These are phyloP conservation scores for Dolichotis patagonum DNA, from an alignment of 2,113 vertebrate genomes.

Conservation along the genomic window DNA sequence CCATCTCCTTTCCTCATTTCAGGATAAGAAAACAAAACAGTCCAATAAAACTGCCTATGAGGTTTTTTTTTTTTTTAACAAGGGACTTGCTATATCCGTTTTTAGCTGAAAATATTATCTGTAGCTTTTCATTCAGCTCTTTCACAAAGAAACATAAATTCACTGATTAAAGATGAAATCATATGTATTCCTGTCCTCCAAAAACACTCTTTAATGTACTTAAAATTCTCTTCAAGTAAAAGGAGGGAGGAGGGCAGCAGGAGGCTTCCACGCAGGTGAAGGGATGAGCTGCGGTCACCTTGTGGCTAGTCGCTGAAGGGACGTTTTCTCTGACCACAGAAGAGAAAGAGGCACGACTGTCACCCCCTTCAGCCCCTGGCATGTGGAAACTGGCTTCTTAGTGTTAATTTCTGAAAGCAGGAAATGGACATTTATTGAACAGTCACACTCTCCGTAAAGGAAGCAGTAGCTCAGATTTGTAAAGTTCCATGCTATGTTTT, in stretches of 20 bases:
- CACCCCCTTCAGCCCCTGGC: not conserved
- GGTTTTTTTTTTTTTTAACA: not conserved
- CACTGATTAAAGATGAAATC: constrained; percentile 79
- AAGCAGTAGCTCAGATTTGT: not conserved
- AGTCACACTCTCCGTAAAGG: not conserved
- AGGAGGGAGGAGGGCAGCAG: not conserved
- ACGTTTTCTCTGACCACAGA: not conserved
- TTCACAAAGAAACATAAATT: constrained; percentile 74
- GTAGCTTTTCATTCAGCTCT: constrained; percentile 67
- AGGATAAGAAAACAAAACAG: constrained; percentile 32
- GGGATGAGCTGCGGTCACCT: constrained; percentile 69
- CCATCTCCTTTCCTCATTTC: constrained; percentile 63
- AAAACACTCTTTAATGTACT: constrained; percentile 64
- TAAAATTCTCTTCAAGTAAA: constrained; percentile 58
- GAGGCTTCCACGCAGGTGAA: constrained; percentile 43
- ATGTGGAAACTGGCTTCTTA: constrained; percentile 55
- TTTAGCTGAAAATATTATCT: constrained; percentile 75
- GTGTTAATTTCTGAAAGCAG: constrained; percentile 31
- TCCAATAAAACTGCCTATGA: constrained; percentile 61
- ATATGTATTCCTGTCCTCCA: constrained; percentile 73
- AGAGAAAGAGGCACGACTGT: constrained; percentile 12
- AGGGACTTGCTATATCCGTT: constrained; percentile 63
- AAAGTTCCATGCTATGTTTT: not conserved
- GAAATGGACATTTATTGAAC: constrained; percentile 33
- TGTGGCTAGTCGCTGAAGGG: constrained; percentile 65